Conservation (phyloP, 2,113 vertebrate genomes). For the Coregonus clupeaformis region DNA sequence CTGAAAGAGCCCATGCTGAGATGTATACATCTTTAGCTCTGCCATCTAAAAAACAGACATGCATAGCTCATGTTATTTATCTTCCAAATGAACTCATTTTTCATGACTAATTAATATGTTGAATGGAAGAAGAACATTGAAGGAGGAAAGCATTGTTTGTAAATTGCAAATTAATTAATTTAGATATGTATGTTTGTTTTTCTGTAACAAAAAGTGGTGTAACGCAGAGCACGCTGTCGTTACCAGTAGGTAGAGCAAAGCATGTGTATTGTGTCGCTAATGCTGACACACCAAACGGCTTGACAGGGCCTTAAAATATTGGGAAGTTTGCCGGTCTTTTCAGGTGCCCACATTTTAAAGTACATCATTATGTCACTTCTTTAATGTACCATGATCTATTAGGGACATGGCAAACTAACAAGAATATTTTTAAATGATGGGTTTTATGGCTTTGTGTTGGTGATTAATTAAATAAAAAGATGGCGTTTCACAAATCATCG, state of each 20-base stretch:
- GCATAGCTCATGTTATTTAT: constrained; percentile 67
- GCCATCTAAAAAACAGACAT: constrained; percentile 65
- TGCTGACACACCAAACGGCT: constrained; percentile 46
- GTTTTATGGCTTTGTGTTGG: constrained; percentile 83
- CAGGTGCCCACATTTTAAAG: constrained; percentile 77
- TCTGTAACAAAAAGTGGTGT: too few relatives aligned
- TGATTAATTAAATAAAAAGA: constrained; percentile 97
- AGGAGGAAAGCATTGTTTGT: constrained; percentile 65
- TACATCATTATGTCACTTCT: constrained; percentile 81
- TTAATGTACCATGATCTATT: constrained; percentile 88
- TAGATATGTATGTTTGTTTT: too few relatives aligned
- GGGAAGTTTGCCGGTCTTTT: constrained; percentile 75
- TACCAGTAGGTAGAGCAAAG: constrained; percentile 51
- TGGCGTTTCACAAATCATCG: constrained; percentile 91
- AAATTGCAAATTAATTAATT: constrained; percentile 67
- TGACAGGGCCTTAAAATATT: constrained; percentile 56
- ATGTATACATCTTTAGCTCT: constrained; percentile 52
- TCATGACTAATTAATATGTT: constrained; percentile 76
- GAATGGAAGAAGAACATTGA: constrained; percentile 54
- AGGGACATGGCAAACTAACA: constrained; percentile 86
- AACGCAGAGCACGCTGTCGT: constrained; percentile 57
- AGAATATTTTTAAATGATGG: constrained; percentile 84
- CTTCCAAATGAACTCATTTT: constrained; percentile 77
- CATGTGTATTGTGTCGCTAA: constrained; percentile 50
- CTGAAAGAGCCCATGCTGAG: constrained; percentile 4